Conservation (phyloP, 37 sponge, comb jelly and placozoan species). For the Oopsacas minuta region DNA sequence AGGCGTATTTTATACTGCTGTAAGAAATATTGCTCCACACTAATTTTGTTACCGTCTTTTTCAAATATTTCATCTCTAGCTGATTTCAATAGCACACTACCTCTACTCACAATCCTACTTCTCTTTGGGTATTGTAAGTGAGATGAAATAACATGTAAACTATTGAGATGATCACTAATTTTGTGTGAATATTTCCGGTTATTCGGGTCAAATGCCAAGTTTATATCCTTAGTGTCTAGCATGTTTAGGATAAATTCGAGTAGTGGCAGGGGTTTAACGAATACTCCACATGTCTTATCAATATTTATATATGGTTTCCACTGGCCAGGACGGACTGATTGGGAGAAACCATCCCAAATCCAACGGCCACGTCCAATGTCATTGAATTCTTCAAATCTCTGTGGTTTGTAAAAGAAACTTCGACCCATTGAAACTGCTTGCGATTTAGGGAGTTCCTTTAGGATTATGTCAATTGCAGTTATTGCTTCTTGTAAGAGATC, state of each 20-base stretch:
- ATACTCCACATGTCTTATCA: not conserved
- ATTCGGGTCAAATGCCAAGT: not conserved
- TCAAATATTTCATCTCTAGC: constrained; percentile 14
- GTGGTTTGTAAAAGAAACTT: not conserved
- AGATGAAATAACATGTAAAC: not conserved
- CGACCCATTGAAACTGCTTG: not conserved
- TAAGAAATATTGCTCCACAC: not conserved
- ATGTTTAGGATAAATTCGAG: not conserved
- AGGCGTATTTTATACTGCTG: not conserved
- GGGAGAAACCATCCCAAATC: constrained; percentile 6
- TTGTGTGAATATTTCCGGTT: not conserved
- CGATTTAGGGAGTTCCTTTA: not conserved
- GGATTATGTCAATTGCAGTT: not conserved
- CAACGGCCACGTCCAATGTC: not conserved
- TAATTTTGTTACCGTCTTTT: not conserved
- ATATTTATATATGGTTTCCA: constrained; percentile 8
- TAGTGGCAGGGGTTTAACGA: not conserved
- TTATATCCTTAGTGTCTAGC: not conserved
- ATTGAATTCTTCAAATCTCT: not conserved
- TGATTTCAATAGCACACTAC: not conserved
- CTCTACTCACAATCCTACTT: not conserved
- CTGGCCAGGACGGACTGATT: not conserved
- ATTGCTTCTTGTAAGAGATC: not conserved
- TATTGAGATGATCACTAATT: not conserved
- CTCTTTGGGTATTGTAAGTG: not conserved